Evolutionary conservation across 1,140 invertebrate genomes (phyloP), one percentile per base, ranked within the genome.

Genomic region (Pararge aegeria): DNA sequence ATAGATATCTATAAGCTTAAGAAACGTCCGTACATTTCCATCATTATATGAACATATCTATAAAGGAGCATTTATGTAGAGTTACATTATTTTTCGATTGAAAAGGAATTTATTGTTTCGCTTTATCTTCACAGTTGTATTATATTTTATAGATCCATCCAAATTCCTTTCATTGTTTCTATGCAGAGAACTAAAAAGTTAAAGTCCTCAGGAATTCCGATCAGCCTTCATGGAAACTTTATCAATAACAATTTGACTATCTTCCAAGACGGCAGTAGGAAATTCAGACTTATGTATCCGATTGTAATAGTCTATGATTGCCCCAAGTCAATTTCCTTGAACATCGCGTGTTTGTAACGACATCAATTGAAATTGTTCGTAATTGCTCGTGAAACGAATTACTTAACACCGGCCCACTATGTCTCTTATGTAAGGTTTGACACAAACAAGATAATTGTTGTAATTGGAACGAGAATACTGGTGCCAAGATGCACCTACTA

Each of bases 301-400:
- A 55, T 55, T 13, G 37, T 44, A 48, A 37, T 56, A 13, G 57
- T 16, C 15, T 61, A 30, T 53, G 58, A 64, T 58, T 62, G 59
- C 38, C 46, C 42, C 46, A 63, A 55, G 50, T 48, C 60, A 59
- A 67, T 70, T 69, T 70, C 58, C 68, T 58, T 29, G 49, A 9
- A 37, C 30, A 53, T 71, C 50, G 64, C 70, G 61, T 73, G 67
- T 54, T 57, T 64, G 56, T 54, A 27, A 59, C 54, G 50, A 48
- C 50, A 37, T 49, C 62, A 67, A 70, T 64, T 66, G 61, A 60
- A 48, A 40, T 37, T 52, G 55, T 38, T 12, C 37, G 30, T 67
- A 70, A 66, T 69, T 65, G 61, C 30, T 44, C 50, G 59, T 59
- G 59, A 61, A 57, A 37, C 53, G 54, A 73, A 73, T 73, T 70